A percentile compares a stretch with the other conserved stretches of the same genome.
phyloP scores from a whole-genome alignment of 2,888 invertebrate genomes.

The Hipparchia sbordonii region DNA sequence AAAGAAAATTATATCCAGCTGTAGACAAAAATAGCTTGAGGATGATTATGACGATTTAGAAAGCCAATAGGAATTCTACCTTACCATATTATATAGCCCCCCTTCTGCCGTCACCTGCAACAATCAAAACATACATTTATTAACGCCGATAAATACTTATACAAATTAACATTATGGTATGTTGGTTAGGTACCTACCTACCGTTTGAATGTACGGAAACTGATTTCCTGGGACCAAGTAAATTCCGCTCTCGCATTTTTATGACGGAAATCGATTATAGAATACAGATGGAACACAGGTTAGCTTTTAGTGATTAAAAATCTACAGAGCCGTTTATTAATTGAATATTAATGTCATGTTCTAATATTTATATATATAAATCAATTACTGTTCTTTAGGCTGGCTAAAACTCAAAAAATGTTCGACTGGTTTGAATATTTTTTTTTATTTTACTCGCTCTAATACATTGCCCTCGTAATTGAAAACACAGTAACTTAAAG shows the following conservation, averaged over 20 bases:
- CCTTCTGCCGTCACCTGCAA: conserved; percentile 28
- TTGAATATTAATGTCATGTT: neutral
- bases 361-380: too few species aligned
- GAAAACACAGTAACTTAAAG: too few species aligned
- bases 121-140: conserved; percentile 5
- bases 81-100: conserved; percentile 26
- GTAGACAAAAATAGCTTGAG: too few species aligned
- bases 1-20: too few species aligned
- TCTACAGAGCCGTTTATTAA: neutral
- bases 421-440: too few species aligned
- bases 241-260: neutral
- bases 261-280: neutral
- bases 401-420: too few species aligned
- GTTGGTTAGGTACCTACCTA: too few species aligned
- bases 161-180: too few species aligned
- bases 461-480: too few species aligned
- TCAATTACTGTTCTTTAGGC: too few species aligned
- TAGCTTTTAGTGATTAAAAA: conserved; percentile 12
- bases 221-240: neutral
- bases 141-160: neutral
- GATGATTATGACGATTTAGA: neutral
- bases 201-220: neutral
- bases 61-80: neutral
- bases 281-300: neutral
- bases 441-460: too few species aligned